Conservation (phyloP, 2,888 invertebrate species). For the Listrodromus nycthemerus region DNA sequence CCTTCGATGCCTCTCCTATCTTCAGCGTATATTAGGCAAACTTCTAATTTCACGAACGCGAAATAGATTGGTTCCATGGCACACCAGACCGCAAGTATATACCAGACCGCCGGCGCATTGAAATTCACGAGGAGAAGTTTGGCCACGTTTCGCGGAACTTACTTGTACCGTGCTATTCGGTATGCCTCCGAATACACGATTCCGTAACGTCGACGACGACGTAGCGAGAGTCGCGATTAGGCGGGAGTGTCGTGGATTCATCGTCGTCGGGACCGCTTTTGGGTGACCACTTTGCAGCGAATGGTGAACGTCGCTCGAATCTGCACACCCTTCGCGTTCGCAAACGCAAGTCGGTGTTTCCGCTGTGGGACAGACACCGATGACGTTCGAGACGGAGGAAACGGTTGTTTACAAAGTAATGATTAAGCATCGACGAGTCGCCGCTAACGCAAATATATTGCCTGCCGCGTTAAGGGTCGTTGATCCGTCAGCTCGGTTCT, state of each 20-base stretch:
- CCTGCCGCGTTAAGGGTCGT: slow-evolving; percentile 41
- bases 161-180: slow-evolving; percentile 28
- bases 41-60: slow-evolving; percentile 44
- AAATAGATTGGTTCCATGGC: slow-evolving; percentile 45
- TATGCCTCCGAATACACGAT: slow-evolving; percentile 31
- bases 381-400: slow-evolving; percentile 51
- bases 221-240: slow-evolving; percentile 35
- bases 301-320: slow-evolving; percentile 44
- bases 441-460: slow-evolving; percentile 72
- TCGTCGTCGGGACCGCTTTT: slow-evolving; percentile 11
- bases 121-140: slow-evolving; percentile 53
- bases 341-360: slow-evolving; percentile 6
- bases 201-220: slow-evolving; percentile 27
- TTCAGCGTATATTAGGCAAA: slow-evolving; percentile 38
- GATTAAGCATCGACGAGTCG: slow-evolving; percentile 70
- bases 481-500: slow-evolving; percentile 31
- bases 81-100: slow-evolving; percentile 19
- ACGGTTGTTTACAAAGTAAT: slow-evolving; percentile 72
- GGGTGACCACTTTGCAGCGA: slow-evolving; percentile 51
- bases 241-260: slow-evolving; percentile 39
- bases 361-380: neutral
- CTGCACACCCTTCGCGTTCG: slow-evolving; percentile 37
- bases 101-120: slow-evolving; percentile 39
- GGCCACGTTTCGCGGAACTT: slow-evolving; percentile 49
- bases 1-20: neutral